Conservation (phyloP, 1,140 invertebrate species). For the Diachasmimorpha longicaudata region DNA sequence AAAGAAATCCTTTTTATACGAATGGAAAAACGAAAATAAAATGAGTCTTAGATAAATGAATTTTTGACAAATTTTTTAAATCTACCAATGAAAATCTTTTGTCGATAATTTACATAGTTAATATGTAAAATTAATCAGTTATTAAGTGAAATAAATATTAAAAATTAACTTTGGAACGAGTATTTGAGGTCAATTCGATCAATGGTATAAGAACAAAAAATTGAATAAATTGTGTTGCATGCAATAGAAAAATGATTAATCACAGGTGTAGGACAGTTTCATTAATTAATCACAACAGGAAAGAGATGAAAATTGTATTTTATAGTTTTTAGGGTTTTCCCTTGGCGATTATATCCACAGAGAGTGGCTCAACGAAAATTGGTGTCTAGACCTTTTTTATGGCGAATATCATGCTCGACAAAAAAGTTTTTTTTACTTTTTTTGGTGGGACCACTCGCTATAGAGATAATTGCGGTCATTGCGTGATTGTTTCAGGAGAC, state of each 20-base stretch:
- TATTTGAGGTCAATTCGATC: conserved; percentile 9
- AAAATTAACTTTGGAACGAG: background rate
- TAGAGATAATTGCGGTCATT: too few relatives aligned
- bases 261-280: background rate
- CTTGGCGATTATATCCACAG: background rate
- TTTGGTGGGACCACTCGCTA: background rate
- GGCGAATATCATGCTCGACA: too few relatives aligned
- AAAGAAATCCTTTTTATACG: background rate
- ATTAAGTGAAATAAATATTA: too few relatives aligned
- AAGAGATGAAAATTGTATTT: background rate
- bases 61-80: background rate
- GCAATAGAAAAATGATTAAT: conserved; percentile 6
- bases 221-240: background rate
- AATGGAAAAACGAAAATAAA: background rate
- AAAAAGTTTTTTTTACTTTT: background rate
- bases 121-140: too few relatives aligned
- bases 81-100: background rate
- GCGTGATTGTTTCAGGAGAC: too few relatives aligned
- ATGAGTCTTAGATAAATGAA: conserved; percentile 6
- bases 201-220: conserved; percentile 1
- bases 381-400: too few relatives aligned
- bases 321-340: background rate
- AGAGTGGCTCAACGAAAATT: too few relatives aligned
- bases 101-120: background rate
- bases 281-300: background rate